A percentile compares a stretch with the other conserved stretches of the same genome.
Evolutionary conservation across 2,113 vertebrate species (phyloP).

Genomic region (Labeo rohita): DNA sequence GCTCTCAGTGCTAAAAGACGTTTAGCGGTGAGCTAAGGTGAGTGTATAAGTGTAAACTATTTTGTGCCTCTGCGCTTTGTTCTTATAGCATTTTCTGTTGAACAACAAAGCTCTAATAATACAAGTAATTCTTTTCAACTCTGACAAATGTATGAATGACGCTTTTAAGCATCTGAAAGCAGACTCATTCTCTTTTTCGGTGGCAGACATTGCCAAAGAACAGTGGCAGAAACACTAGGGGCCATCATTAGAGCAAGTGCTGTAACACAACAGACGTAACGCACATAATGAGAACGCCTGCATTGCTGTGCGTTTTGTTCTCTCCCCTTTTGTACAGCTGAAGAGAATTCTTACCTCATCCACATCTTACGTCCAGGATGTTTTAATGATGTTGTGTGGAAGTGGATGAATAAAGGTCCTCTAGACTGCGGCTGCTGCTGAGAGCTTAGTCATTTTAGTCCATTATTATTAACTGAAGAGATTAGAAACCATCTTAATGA

Average conservation of each 20-base stretch:
- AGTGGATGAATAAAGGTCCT: constrained; percentile 6
- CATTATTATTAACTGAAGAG: constrained; percentile 7
- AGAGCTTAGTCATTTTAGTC: neutral
- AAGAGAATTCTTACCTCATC: constrained; percentile 24
- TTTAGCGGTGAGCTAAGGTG: no score
- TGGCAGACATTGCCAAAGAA: constrained; percentile 1
- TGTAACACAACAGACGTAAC: constrained; percentile 12
- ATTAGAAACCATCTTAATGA: constrained; percentile 25
- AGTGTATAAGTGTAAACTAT: neutral
- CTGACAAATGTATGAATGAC: neutral
- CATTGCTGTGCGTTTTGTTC: neutral
- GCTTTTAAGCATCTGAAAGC: neutral
- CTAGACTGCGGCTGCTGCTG: neutral
- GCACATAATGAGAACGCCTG: neutral
- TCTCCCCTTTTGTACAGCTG: constrained; percentile 1
- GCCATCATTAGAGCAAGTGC: constrained; percentile 21
- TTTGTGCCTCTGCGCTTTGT: neutral
- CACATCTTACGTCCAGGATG: neutral
- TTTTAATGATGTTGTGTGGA: constrained; percentile 18
- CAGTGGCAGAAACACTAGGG: neutral
- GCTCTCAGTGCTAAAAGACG: neutral
- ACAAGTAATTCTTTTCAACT: neutral
- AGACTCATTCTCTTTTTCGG: neutral
- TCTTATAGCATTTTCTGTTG: neutral
- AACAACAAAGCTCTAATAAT: constrained; percentile 11